Base-by-base conservation (phyloP, 2,797 vertebrate genomes). In the Novumbra hubbsi region DNA sequence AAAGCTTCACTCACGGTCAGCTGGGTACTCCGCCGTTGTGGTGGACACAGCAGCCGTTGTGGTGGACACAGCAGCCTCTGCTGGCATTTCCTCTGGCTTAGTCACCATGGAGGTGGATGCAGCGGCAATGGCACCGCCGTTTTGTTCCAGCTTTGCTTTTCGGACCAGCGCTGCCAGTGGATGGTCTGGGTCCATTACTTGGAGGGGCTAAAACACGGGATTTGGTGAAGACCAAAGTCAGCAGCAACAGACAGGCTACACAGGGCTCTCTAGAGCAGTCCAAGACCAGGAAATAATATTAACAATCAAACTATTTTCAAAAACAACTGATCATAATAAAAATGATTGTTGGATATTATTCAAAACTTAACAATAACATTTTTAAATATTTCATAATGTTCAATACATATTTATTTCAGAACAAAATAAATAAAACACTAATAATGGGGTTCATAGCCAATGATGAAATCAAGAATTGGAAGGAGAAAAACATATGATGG, bases 171-270 rank as follows among this genome's bases (percentile, higher is more conserved):
- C 96, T 60, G 97, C 97, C 49, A 99, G 90, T 0, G 98, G 98
- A 78, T 99, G 97, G 88, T 99, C 98, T 0, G 97, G 98, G 81
- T 99, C 98, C 77, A 99, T 96, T 5, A 99, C 96, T 81, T 95
- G 96, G 70, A 99, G 85, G 81, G 98, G 98, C 97, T 99, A 81
- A 28, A 80, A 82, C 77, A 84, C 52, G 88, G 66, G 78, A 75
- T 32, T 16, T 38, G 1, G 4, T 45, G 30, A n/a, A 60, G 21
- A 27, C n/a, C n/a, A n/a, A n/a, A n/a, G n/a, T n/a, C n/a, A n/a
- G n/a, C n/a, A n/a, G n/a, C 41, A 45, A 14, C 41, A 14, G 41
- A 45, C 41, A 32, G 32, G 32, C 32, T 5, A 41, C 41, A 41
- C 41, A 41, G 41, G 9, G 41, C 41, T 4, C 34, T 38, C 41